Evolutionary conservation across 2,888 invertebrate genomes (phyloP).

Genomic region (Chloromyia formosa): DNA sequence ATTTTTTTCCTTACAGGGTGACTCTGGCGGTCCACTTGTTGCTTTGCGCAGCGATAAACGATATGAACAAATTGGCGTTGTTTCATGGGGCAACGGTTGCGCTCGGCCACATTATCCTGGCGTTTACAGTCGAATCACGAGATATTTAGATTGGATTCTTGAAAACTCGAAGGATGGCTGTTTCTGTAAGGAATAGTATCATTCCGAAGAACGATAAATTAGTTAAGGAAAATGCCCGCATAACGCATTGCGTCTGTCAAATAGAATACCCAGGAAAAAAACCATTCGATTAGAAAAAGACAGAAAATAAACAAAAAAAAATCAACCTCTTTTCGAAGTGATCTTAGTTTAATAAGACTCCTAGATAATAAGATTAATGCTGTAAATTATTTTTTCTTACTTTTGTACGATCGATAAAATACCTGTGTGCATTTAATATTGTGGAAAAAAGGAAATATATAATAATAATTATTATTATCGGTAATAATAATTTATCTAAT

Average conservation of each 20-base stretch:
- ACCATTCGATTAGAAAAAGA: not conserved
- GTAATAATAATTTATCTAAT: no score
- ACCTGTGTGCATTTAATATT: not conserved
- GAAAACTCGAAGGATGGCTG: conserved; percentile 83
- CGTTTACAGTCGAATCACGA: conserved; percentile 84
- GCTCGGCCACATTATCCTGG: conserved; percentile 86
- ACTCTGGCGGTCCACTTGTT: conserved; percentile 74
- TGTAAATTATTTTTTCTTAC: conserved; percentile 33
- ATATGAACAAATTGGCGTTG: conserved; percentile 85
- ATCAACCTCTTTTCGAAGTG: conserved; percentile 34
- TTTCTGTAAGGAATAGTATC: conserved; percentile 74
- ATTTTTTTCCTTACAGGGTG: conserved; percentile 57
- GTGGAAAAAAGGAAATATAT: no score
- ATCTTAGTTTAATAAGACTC: conserved; percentile 21
- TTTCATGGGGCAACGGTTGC: conserved; percentile 91
- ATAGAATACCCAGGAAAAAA: not conserved
- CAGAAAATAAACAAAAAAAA: conserved; percentile 4
- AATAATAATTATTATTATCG: no score
- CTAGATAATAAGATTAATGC: not conserved
- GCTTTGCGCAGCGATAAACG: conserved; percentile 75
- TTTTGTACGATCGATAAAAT: not conserved
- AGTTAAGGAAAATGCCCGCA: not conserved
- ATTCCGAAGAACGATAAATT: not conserved
- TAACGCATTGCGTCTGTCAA: not conserved
- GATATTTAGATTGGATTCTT: conserved; percentile 82